These are phyloP conservation scores for Podarcis lilfordi DNA, from an alignment of 2,797 vertebrate species.

Conservation along the genomic window DNA sequence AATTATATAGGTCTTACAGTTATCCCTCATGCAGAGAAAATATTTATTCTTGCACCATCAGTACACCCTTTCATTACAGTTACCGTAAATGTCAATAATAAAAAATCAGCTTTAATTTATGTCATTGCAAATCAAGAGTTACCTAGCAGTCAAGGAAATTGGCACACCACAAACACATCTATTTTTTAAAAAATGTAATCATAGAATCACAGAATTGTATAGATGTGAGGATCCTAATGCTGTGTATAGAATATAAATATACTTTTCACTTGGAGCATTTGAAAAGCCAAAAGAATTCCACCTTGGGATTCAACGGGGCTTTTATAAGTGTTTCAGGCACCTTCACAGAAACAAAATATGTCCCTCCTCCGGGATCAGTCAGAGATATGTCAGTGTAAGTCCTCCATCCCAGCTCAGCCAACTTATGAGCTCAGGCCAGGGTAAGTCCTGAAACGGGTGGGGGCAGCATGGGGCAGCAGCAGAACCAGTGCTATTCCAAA, in stretches of 20 bases:
- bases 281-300: background rate
- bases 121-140: background rate
- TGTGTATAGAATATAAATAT: background rate
- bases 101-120: background rate
- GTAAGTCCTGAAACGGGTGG: too few species aligned
- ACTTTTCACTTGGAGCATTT: background rate
- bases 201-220: background rate
- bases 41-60: background rate
- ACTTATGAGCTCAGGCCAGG: too few species aligned
- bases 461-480: too few species aligned
- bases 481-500: too few species aligned
- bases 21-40: background rate
- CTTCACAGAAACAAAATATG: background rate
- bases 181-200: background rate
- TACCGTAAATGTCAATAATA: background rate
- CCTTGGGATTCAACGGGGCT: background rate
- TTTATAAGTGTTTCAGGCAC: background rate
- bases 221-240: background rate
- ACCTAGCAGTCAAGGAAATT: background rate
- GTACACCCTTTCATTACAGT: conserved; percentile 20
- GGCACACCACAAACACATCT: background rate
- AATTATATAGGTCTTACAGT: conserved; percentile 17
- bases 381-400: too few species aligned
- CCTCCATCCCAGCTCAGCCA: too few species aligned
- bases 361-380: too few species aligned